A percentile compares a stretch with the other conserved stretches of the same genome.
These are phyloP conservation scores for Heteronetta atricapilla DNA, from an alignment of 2,113 vertebrate species.

Conservation along the genomic window DNA sequence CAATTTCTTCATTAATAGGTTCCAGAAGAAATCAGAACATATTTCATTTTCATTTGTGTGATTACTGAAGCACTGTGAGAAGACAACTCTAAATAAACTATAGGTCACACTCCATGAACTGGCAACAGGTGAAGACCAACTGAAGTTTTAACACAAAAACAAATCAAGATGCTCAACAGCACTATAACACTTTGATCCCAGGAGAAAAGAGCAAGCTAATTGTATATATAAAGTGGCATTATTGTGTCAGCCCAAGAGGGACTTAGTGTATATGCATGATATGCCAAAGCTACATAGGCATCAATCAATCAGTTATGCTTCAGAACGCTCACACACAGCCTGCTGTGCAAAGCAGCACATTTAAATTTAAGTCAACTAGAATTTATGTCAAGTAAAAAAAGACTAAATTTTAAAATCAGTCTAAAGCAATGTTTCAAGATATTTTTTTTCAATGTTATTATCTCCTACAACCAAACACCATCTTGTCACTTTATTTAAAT, in stretches of 20 bases:
- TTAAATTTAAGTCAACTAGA: background rate
- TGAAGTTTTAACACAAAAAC: background rate
- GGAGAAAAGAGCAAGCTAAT: background rate
- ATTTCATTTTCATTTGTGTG: background rate
- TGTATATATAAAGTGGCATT: background rate
- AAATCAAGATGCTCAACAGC: background rate
- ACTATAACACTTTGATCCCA: background rate
- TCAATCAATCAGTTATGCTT: background rate
- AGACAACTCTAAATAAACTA: background rate
- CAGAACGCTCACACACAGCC: background rate
- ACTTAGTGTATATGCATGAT: background rate
- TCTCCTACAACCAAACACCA: background rate
- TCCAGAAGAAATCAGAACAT: background rate
- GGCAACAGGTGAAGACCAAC: background rate
- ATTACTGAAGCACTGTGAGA: background rate
- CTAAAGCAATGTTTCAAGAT: background rate
- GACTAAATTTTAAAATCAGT: background rate
- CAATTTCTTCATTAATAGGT: background rate
- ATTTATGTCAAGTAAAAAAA: constrained; percentile 1
- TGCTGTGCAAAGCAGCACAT: background rate
- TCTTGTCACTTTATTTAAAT: background rate
- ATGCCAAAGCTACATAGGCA: background rate
- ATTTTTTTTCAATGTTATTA: background rate
- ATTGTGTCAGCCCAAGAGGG: background rate
- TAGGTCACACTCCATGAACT: background rate